Conservation (phyloP, 1,140 invertebrate species). For the Drosophila kikkawai region DNA sequence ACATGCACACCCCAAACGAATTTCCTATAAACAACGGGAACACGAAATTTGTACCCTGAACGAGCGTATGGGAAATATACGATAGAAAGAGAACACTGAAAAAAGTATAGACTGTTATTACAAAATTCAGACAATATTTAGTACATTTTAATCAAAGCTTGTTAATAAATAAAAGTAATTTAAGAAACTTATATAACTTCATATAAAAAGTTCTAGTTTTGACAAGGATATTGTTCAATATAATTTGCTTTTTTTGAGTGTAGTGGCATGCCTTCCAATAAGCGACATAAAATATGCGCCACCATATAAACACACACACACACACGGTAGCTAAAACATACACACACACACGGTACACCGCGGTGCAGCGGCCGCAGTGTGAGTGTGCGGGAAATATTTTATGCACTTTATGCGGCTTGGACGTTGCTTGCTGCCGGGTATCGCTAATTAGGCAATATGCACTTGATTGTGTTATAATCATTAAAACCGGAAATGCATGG, state of each 20-base stretch:
- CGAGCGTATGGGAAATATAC: slow-evolving; percentile 38
- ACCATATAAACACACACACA: not conserved
- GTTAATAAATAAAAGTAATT: not conserved
- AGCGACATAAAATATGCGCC: slow-evolving; percentile 65
- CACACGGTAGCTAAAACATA: slow-evolving; percentile 2
- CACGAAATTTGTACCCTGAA: slow-evolving; percentile 34
- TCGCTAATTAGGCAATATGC: slow-evolving; percentile 82
- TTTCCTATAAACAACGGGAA: slow-evolving; percentile 17
- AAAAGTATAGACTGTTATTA: not conserved
- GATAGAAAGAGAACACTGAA: not conserved
- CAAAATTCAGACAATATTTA: not conserved
- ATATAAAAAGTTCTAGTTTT: no score
- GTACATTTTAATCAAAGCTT: not conserved
- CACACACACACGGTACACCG: slow-evolving; percentile 19
- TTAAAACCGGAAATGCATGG: slow-evolving; percentile 77
- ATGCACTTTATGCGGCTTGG: slow-evolving; percentile 73
- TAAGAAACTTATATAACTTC: no score
- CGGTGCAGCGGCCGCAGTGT: slow-evolving; percentile 27
- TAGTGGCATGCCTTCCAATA: slow-evolving; percentile 63
- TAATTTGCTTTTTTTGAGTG: slow-evolving; percentile 18
- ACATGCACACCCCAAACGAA: slow-evolving; percentile 15
- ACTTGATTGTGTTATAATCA: slow-evolving; percentile 83
- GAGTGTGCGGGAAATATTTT: slow-evolving; percentile 68
- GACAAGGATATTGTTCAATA: no score
- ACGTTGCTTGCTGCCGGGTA: slow-evolving; percentile 37